Percentiles rank a stretch among this genome's conserved stretches.
Evolutionary conservation across 1,140 invertebrate species (phyloP).

Genomic region (Eubasilissa regina): DNA sequence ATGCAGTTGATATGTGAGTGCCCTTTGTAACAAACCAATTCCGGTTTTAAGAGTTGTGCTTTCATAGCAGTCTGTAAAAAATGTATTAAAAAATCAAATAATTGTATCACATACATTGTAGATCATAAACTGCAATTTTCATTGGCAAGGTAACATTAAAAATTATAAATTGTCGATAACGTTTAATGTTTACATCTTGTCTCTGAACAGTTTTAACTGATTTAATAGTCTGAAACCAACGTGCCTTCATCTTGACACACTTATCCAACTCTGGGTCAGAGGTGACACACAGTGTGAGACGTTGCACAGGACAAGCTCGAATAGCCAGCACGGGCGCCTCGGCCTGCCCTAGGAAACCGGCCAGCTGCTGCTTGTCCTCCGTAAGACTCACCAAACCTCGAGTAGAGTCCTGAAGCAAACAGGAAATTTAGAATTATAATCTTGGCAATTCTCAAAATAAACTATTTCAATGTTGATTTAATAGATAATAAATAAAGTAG

Average conservation of each 20-base stretch:
- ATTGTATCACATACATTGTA: too few relatives aligned
- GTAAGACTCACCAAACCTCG: constrained; percentile 75
- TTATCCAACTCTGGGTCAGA: constrained; percentile 93
- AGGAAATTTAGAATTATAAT: not conserved
- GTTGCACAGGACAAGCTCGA: constrained; percentile 84
- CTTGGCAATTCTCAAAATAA: not conserved
- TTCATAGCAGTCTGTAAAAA: constrained; percentile 85
- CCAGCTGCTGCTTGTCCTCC: constrained; percentile 72
- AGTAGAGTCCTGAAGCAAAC: constrained; percentile 79
- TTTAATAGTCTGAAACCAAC: constrained; percentile 47
- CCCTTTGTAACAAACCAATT: constrained; percentile 89
- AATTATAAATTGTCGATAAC: too few relatives aligned
- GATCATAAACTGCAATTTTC: too few relatives aligned
- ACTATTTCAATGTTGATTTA: too few relatives aligned
- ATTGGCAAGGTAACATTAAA: too few relatives aligned
- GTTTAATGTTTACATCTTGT: too few relatives aligned
- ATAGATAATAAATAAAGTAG: too few relatives aligned
- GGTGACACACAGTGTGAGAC: constrained; percentile 90
- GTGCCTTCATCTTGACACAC: constrained; percentile 94
- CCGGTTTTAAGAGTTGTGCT: constrained; percentile 90
- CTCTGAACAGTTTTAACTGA: too few relatives aligned
- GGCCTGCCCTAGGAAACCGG: constrained; percentile 67
- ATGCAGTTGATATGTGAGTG: constrained; percentile 93
- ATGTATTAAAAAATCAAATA: constrained; percentile 17
- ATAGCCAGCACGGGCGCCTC: constrained; percentile 82